phyloP scores from a whole-genome alignment of 2,888 invertebrate genomes.

The Abrostola triplasia region DNA sequence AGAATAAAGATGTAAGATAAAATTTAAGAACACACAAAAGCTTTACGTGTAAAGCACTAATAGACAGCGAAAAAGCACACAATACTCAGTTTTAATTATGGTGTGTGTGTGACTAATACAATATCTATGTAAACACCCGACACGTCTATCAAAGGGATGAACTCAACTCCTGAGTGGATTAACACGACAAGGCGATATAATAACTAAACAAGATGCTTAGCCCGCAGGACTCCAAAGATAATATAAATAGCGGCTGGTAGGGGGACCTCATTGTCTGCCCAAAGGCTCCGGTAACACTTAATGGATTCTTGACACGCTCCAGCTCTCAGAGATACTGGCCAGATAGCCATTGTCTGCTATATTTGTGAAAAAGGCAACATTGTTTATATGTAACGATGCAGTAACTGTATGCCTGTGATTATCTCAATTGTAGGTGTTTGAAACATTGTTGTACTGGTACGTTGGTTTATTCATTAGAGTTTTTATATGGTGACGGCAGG shows the following conservation, averaged over 20 bases:
- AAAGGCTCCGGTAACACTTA: conserved; percentile 59
- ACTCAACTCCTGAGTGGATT: conserved; percentile 47
- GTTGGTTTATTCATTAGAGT: too few species aligned
- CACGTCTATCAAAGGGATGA: conserved; percentile 24
- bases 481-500: too few species aligned
- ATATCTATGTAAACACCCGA: conserved; percentile 1
- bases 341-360: conserved; percentile 52
- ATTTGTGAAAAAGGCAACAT: conserved; percentile 47
- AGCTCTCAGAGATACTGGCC: conserved; percentile 45
- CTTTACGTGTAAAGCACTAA: too few species aligned
- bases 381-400: conserved; percentile 27
- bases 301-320: conserved; percentile 59
- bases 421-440: conserved; percentile 23
- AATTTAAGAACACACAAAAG: too few species aligned
- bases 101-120: background rate
- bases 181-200: conserved; percentile 43
- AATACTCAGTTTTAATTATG: background rate
- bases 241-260: conserved; percentile 30
- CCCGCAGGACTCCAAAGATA: conserved; percentile 29
- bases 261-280: conserved; percentile 46
- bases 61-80: background rate
- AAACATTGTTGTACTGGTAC: background rate
- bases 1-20: too few species aligned
- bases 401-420: conserved; percentile 42
- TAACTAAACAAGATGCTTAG: conserved; percentile 35